A percentile compares a stretch with the other conserved stretches of the same genome.
Conservation (phyloP, 2,113 vertebrate species). For the Delphinapterus leucas region DNA sequence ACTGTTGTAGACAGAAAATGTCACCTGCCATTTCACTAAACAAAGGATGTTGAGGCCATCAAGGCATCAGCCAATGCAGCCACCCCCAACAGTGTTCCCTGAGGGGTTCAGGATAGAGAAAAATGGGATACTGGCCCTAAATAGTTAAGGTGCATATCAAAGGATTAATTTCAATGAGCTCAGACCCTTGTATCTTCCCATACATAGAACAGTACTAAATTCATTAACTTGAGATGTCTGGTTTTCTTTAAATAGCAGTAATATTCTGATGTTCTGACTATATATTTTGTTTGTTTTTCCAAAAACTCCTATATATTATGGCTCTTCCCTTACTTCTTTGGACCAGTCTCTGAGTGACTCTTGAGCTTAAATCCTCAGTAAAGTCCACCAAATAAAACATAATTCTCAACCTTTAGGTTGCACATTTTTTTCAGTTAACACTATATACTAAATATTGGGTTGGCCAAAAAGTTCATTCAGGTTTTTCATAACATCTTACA, state of each 20-base stretch:
- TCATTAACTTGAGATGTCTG: neutral
- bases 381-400: neutral
- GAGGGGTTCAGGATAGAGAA: neutral
- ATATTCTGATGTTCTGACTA: neutral
- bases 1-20: neutral
- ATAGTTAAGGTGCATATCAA: neutral
- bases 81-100: neutral
- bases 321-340: neutral
- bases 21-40: neutral
- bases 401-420: neutral
- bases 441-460: neutral
- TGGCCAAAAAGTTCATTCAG: too few species aligned
- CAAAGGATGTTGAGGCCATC: neutral
- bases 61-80: neutral
- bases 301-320: neutral
- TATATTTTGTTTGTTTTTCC: neutral
- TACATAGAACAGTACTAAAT: neutral
- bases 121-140: neutral
- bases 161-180: neutral
- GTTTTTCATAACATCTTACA: too few species aligned
- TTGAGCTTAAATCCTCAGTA: neutral
- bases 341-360: neutral
- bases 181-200: neutral
- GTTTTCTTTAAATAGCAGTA: neutral
- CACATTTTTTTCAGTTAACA: neutral